Evolutionary conservation across 2,797 vertebrate genomes (phyloP), one percentile per base, ranked within the genome.

Genomic region (Chelmon rostratus): DNA sequence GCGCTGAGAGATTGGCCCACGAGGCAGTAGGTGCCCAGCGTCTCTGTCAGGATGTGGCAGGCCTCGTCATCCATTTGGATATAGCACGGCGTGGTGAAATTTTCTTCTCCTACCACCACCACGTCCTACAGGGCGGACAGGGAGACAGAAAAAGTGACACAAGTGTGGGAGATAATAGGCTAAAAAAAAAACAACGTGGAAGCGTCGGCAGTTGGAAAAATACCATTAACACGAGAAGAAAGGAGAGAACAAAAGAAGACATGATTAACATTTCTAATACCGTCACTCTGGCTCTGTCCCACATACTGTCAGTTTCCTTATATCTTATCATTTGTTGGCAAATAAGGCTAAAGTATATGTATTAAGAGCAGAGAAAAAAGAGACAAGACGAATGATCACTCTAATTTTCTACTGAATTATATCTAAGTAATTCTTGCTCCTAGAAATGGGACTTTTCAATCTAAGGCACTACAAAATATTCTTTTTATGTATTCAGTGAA

Each of bases 1-100:
- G 97, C 97, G 91, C 96, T 97, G 91, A 96, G 89, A 0, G 97
- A 96, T 72, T 97, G 98, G 18, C 98, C 98, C 38, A 97, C 97
- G 59, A 99, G 94, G 83, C 97, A 95, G 25, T 96, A 97, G 0
- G 98, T 98, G 44, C 97, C 96, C 80, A 99, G 96, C 0, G 96
- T 98, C 94, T 99, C 98, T 0, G 97, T 99, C 92, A 99, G 96
- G 88, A 99, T 96, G 90, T 99, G 98, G 93, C 98, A 99, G 42
- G 98, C 96, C 77, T 99, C 97, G 1, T 96, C 93, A 1, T 99
- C 97, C 96, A 99, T 93, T 87, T 99, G 98, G 88, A 99, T 95
- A 72, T 99, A 99, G 90, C 97, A 99, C 0, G 98, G 98, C 0
- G 98, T 99, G 35, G 97, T 99, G 91, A 98, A 99, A 88, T 98